Conservation (phyloP, 2,888 invertebrate genomes). For the Xanthorhoe spadicearia region DNA sequence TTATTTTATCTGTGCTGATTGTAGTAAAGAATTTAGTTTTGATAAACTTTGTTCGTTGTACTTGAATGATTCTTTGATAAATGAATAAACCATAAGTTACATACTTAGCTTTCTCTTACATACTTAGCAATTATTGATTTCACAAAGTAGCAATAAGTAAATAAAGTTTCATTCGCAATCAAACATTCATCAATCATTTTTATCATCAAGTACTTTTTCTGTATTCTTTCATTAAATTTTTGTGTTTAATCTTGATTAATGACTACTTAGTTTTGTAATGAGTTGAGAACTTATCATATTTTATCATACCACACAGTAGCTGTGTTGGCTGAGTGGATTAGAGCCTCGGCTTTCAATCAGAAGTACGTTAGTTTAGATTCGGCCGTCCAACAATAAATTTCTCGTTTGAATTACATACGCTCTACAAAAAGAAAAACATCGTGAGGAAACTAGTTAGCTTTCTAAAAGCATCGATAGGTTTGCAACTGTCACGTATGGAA, state of each 20-base stretch:
- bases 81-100: neutral
- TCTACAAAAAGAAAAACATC: no score
- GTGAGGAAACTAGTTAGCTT: no score
- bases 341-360: no score
- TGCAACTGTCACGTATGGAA: no score
- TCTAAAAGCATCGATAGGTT: no score
- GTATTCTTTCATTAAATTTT: conserved; percentile 7
- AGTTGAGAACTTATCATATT: conserved; percentile 13
- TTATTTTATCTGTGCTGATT: no score
- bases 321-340: no score
- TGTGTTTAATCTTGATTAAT: conserved; percentile 35
- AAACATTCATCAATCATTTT: conserved; percentile 21
- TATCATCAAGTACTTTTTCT: conserved; percentile 1
- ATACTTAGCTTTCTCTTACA: neutral
- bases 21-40: neutral
- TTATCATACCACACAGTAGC: conserved; percentile 18
- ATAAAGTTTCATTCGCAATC: conserved; percentile 21
- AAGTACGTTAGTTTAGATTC: no score
- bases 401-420: no score
- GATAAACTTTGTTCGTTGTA: neutral
- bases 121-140: conserved; percentile 10
- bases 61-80: neutral
- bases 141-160: neutral
- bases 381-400: no score
- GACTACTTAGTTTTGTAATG: conserved; percentile 25